Conservation (phyloP, 2,888 invertebrate species). For the Ophion obscuratus region DNA sequence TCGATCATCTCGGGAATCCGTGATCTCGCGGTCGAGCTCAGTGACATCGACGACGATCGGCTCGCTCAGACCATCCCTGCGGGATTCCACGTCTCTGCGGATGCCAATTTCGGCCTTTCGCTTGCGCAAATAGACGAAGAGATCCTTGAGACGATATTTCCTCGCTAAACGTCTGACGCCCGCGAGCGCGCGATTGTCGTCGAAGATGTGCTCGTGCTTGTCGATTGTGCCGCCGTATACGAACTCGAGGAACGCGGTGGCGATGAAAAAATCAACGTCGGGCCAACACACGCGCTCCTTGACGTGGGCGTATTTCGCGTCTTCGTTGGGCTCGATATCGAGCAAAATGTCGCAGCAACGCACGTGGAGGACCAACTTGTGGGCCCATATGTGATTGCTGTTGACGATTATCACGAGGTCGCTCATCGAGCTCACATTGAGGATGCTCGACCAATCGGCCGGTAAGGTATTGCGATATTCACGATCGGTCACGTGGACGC, state of each 20-base stretch:
- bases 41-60: constrained; percentile 33
- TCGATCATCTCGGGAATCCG: neutral
- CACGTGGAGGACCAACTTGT: constrained; percentile 83
- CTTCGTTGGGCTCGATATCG: constrained; percentile 75
- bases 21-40: neutral
- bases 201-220: constrained; percentile 66
- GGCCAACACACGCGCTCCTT: constrained; percentile 78
- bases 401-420: constrained; percentile 83
- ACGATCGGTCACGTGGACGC: constrained; percentile 44
- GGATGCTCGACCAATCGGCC: constrained; percentile 79
- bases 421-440: constrained; percentile 82
- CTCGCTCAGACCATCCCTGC: constrained; percentile 4
- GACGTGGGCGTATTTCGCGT: constrained; percentile 68
- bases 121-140: constrained; percentile 76
- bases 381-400: constrained; percentile 82
- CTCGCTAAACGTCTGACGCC: constrained; percentile 75
- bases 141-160: constrained; percentile 76
- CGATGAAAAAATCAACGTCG: constrained; percentile 74
- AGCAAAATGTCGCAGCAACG: constrained; percentile 82
- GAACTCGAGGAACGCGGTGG: constrained; percentile 82
- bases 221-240: constrained; percentile 81
- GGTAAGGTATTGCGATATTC: constrained; percentile 71
- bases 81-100: constrained; percentile 13
- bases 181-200: constrained; percentile 64
- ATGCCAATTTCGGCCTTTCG: constrained; percentile 41